A percentile compares a stretch with the other conserved stretches of the same genome.
phyloP scores from a whole-genome alignment of 1,140 invertebrate genomes.

The Plodia interpunctella region DNA sequence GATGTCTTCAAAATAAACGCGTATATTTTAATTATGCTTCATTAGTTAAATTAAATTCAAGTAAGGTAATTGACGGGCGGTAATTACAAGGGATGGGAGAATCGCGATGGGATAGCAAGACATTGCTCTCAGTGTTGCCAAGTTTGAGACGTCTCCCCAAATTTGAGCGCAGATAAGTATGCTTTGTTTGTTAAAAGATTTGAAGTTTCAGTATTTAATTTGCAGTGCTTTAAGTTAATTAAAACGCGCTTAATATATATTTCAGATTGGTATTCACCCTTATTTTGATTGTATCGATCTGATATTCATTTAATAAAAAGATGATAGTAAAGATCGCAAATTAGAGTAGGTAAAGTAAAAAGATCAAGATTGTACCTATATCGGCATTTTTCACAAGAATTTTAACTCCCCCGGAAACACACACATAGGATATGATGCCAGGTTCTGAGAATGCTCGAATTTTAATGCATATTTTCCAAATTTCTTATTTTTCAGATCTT shows the following conservation, averaged over 20 bases:
- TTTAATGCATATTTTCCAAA: too few species aligned
- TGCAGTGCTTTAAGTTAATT: constrained; percentile 37
- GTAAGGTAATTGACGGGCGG: constrained; percentile 68
- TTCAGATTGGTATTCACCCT: constrained; percentile 8
- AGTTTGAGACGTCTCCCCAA: constrained; percentile 26
- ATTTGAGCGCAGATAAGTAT: constrained; percentile 7
- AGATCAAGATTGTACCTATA: too few species aligned
- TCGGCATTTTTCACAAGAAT: too few species aligned
- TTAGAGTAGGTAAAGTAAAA: too few species aligned
- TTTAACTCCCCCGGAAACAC: too few species aligned
- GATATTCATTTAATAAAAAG: too few species aligned
- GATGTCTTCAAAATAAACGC: constrained; percentile 56
- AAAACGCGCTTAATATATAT: constrained; percentile 25
- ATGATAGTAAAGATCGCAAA: too few species aligned
- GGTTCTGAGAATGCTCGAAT: too few species aligned
- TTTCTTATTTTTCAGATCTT: not conserved
- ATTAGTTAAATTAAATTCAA: constrained; percentile 76
- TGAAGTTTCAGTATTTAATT: constrained; percentile 34
- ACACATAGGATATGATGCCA: too few species aligned
- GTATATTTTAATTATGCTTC: constrained; percentile 75
- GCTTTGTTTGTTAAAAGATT: constrained; percentile 40
- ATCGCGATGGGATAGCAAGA: constrained; percentile 32
- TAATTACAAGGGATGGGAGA: constrained; percentile 56
- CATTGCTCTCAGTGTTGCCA: constrained; percentile 46
- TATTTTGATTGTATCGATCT: not conserved